phyloP scores from a whole-genome alignment of 2,888 invertebrate species.

The Leucania comma region DNA sequence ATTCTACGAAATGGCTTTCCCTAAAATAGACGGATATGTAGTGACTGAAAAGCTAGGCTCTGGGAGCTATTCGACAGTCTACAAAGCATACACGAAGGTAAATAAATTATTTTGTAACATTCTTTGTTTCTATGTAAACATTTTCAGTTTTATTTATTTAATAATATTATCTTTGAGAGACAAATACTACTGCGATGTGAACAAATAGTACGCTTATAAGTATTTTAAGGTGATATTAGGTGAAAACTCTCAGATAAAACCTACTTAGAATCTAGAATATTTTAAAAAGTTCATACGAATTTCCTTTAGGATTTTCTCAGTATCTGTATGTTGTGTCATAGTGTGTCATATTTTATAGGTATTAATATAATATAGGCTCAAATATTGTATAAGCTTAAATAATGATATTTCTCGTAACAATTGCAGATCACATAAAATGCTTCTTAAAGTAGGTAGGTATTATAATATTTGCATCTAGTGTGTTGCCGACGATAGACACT shows the following conservation, averaged over 20 bases:
- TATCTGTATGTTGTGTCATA: background rate
- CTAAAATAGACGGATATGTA: conserved; percentile 92
- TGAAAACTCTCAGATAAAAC: background rate
- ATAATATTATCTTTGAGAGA: conserved; percentile 40
- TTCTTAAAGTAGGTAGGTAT: too few relatives aligned
- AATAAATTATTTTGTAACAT: background rate
- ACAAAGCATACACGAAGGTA: conserved; percentile 94
- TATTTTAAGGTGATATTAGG: background rate
- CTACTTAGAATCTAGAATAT: background rate
- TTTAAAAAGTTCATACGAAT: background rate
- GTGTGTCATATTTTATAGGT: background rate
- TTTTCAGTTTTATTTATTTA: conserved; percentile 38
- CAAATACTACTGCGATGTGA: conserved; percentile 25
- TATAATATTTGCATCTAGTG: too few relatives aligned
- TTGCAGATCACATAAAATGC: too few relatives aligned
- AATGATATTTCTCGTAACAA: too few relatives aligned
- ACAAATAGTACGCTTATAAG: conserved; percentile 20
- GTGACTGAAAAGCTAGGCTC: conserved; percentile 94
- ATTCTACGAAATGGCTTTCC: conserved; percentile 85
- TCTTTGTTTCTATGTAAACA: conserved; percentile 46
- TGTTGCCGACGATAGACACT: too few relatives aligned
- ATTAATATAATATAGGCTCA: background rate
- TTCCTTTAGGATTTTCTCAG: background rate
- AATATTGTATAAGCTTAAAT: too few relatives aligned
- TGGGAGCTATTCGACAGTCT: conserved; percentile 96